A percentile compares a stretch with the other conserved stretches of the same genome.
phyloP scores from a whole-genome alignment of 2,888 invertebrate genomes.

The Calephelis perditalis region DNA sequence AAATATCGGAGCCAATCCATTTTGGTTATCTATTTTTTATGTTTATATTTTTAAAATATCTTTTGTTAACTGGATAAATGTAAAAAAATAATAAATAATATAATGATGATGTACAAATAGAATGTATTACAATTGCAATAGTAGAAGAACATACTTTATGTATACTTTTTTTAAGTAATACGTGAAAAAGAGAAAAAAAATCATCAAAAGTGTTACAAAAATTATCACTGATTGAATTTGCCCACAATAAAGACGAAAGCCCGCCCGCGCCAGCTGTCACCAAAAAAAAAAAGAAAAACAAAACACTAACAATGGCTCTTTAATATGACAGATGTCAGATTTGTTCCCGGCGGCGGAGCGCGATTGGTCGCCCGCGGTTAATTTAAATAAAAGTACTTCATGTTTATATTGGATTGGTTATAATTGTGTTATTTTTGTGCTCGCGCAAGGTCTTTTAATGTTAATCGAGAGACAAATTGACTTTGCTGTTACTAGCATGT shows the following conservation, averaged over 20 bases:
- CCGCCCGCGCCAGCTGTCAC: slow-evolving; percentile 62
- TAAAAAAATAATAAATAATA: too few relatives aligned
- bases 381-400: slow-evolving; percentile 46
- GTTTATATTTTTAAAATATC: too few relatives aligned
- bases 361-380: slow-evolving; percentile 43
- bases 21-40: too few relatives aligned
- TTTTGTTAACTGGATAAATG: too few relatives aligned
- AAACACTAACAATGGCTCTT: slow-evolving; percentile 50
- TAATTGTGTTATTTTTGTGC: slow-evolving; percentile 53
- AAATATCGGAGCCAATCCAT: too few relatives aligned
- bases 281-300: slow-evolving; percentile 57
- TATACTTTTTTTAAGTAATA: too few relatives aligned
- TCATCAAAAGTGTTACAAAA: slow-evolving; percentile 10
- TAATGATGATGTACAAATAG: too few relatives aligned
- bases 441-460: slow-evolving; percentile 47
- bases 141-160: too few relatives aligned
- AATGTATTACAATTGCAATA: too few relatives aligned
- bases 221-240: slow-evolving; percentile 47
- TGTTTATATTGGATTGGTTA: slow-evolving; percentile 43
- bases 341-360: slow-evolving; percentile 41
- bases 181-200: too few relatives aligned
- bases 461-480: slow-evolving; percentile 59
- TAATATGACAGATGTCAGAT: slow-evolving; percentile 71
- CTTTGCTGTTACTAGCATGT: slow-evolving; percentile 40
- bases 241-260: slow-evolving; percentile 40